These are phyloP conservation scores for Drosophila neotestacea DNA, from an alignment of 2,888 invertebrate genomes.

Conservation along the genomic window DNA sequence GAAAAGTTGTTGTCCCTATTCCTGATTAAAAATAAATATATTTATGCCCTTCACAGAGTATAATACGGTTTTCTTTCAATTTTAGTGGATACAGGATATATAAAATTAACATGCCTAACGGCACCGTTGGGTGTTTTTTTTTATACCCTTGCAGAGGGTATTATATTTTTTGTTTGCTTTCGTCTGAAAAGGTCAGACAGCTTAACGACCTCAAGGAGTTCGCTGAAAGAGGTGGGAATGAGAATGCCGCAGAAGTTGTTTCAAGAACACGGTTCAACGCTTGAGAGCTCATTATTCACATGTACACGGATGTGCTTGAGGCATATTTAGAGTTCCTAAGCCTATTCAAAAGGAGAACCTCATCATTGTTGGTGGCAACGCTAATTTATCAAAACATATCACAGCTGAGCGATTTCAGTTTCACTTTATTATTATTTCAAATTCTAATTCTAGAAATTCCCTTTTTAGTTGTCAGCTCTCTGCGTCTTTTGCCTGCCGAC, in stretches of 20 bases:
- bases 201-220: slow-evolving; percentile 36
- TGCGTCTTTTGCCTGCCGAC: not conserved
- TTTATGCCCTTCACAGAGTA: not conserved
- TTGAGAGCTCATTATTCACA: slow-evolving; percentile 55
- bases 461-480: not conserved
- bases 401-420: slow-evolving; percentile 22
- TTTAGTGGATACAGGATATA: slow-evolving; percentile 2
- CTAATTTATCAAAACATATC: slow-evolving; percentile 59
- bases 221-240: slow-evolving; percentile 7
- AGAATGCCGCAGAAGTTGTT: slow-evolving; percentile 13
- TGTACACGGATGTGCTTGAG: slow-evolving; percentile 21
- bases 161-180: slow-evolving; percentile 9
- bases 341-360: slow-evolving; percentile 4
- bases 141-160: too few relatives aligned
- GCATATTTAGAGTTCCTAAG: slow-evolving; percentile 30
- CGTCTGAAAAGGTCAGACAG: slow-evolving; percentile 49
- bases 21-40: not conserved
- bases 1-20: not conserved
- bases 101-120: slow-evolving; percentile 61
- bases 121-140: slow-evolving; percentile 34
- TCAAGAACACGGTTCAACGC: slow-evolving; percentile 25
- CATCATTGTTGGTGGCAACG: slow-evolving; percentile 17
- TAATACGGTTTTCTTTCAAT: not conserved
- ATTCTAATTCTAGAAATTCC: not conserved
- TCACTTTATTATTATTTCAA: slow-evolving; percentile 8